Evolutionary conservation across 2,113 vertebrate species (phyloP).

Genomic region (Triplophysa tibetana): DNA sequence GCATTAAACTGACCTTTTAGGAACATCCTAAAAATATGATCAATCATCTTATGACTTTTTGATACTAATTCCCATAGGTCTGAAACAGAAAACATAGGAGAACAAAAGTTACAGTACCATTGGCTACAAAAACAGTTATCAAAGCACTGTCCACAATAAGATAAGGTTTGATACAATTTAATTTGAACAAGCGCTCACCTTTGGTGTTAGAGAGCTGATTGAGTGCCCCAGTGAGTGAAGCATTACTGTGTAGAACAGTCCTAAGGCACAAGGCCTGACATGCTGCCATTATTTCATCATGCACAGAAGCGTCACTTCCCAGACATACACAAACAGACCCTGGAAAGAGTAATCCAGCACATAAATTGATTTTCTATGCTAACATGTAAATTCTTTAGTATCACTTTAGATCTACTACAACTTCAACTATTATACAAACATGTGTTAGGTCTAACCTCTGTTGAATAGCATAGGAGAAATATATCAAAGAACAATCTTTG

Average conservation of each 20-base stretch:
- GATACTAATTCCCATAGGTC: constrained; percentile 69
- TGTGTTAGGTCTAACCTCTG: neutral
- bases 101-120: neutral
- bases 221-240: constrained; percentile 42
- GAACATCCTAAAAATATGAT: constrained; percentile 75
- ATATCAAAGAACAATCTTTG: constrained; percentile 2
- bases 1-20: constrained; percentile 66
- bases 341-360: constrained; percentile 8
- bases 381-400: neutral
- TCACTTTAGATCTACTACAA: neutral
- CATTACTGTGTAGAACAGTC: constrained; percentile 49
- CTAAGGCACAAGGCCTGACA: constrained; percentile 74
- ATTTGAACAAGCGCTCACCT: constrained; percentile 47
- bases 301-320: constrained; percentile 65
- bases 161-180: neutral
- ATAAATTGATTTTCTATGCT: neutral
- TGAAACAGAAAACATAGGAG: constrained; percentile 43
- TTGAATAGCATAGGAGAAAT: no score
- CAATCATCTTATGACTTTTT: constrained; percentile 74
- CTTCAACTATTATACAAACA: no score
- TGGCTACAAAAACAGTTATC: neutral
- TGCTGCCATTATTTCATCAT: constrained; percentile 74
- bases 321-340: constrained; percentile 77
- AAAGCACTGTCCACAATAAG: neutral
- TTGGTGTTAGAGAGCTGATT: constrained; percentile 38